Evolutionary conservation across 2,888 invertebrate genomes (phyloP), one percentile per base, ranked within the genome.

Genomic region (Spilarctia lutea): DNA sequence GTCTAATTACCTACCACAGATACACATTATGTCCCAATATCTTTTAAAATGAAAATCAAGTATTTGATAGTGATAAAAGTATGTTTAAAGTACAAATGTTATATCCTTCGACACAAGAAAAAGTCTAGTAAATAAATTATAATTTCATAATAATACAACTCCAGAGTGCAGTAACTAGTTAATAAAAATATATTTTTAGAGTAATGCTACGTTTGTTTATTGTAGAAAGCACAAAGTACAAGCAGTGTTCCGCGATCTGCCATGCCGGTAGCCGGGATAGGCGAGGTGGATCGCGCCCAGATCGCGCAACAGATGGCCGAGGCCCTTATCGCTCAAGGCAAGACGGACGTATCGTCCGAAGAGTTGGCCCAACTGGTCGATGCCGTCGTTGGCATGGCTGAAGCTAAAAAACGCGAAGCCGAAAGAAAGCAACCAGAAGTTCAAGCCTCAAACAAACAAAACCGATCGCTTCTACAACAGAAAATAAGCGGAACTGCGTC

Each of bases 301-400:
- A 97, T 98, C 81, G 98, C 98, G 1, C 97, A 97, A 84, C 98
- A 98, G 90, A 97, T 98, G 91, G 98, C 98, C 0, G 97, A 97
- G 45, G 98, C 98, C 2, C 94, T 98, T 65, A 96, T 98, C 18
- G 96, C 97, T 30, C 98, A 98, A 91, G 98, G 98, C 68, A 97
- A 97, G 90, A 97, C 98, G 0, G 97, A 98, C 91, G 97, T 98
- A 11, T 97, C 98, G 8, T 97, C 98, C 72, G 97, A 97, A 71
- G 98, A 98, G 87, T 94, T 98, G 78, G 98, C 98, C 84, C 97
- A 97, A 79, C 94, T 98, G 0, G 97, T 98, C 48, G 98, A 98
- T 84, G 97, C 98, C 24, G 98, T 98, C 68, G 97, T 96, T 4
- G 94, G 94, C 7, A 94, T 95, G 94, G 95, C 95, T 0, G 94